A percentile compares a stretch with the other conserved stretches of the same genome.
phyloP scores from a whole-genome alignment of 2,888 invertebrate genomes.

The Sthenelais limicola region DNA sequence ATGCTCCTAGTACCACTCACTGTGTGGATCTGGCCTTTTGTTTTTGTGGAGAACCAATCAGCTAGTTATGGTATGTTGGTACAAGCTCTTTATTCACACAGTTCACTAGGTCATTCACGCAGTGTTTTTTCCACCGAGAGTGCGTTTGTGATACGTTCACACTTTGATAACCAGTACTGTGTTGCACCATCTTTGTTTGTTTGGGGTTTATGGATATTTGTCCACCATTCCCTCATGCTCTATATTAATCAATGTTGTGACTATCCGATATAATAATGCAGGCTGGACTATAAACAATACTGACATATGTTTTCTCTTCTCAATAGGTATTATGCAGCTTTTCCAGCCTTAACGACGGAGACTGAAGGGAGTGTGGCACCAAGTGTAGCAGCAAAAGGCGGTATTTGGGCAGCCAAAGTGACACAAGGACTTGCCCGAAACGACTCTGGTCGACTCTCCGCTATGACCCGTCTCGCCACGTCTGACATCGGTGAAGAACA shows the following conservation, averaged over 20 bases:
- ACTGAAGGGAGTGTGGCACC: background rate
- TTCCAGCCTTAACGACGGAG: conserved; percentile 70
- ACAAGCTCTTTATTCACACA: too few relatives aligned
- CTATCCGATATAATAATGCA: background rate
- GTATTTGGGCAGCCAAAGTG: conserved; percentile 42
- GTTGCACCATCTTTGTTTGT: background rate
- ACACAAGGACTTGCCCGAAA: conserved; percentile 26
- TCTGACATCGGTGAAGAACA: background rate
- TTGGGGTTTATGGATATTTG: background rate
- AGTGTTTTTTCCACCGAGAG: too few relatives aligned
- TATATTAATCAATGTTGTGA: background rate
- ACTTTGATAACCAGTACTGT: background rate
- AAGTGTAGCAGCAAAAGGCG: background rate
- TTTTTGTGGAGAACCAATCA: too few relatives aligned
- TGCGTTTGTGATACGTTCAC: too few relatives aligned
- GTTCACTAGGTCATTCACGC: too few relatives aligned
- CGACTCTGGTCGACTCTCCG: too few relatives aligned
- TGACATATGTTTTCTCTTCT: too few relatives aligned
- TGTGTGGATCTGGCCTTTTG: too few relatives aligned
- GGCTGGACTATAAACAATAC: background rate
- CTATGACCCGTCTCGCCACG: too few relatives aligned
- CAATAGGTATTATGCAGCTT: conserved; percentile 74
- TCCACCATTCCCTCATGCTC: background rate
- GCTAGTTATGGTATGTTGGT: too few relatives aligned
- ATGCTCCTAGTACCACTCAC: too few relatives aligned